Percentiles rank a stretch among this genome's conserved stretches.
Evolutionary conservation across 2,888 invertebrate genomes (phyloP).

Genomic region (Vesta saturnalis): DNA sequence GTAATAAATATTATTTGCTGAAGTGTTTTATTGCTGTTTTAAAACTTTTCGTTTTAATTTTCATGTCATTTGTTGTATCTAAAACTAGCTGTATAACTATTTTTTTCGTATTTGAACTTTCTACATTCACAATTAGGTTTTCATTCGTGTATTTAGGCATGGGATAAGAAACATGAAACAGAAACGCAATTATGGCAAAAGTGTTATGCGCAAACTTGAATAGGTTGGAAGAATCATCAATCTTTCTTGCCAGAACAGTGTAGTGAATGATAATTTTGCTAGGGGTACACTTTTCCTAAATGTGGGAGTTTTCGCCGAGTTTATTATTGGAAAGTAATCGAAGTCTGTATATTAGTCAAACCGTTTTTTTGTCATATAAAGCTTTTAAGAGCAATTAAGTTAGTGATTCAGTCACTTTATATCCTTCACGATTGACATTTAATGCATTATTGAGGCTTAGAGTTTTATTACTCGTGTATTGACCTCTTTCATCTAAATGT

Average conservation of each 20-base stretch:
- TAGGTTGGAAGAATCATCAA: conserved; percentile 25
- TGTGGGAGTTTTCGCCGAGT: neutral
- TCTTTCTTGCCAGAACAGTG: conserved; percentile 20
- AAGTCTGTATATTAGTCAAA: neutral
- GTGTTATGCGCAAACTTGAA: neutral
- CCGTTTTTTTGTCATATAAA: neutral
- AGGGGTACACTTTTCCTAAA: conserved; percentile 4
- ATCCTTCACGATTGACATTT: no score
- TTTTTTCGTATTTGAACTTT: neutral
- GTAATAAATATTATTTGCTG: conserved; percentile 16
- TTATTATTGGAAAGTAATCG: neutral
- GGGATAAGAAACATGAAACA: no score
- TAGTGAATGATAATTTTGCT: conserved; percentile 15
- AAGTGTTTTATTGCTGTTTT: conserved; percentile 20
- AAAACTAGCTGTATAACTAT: neutral
- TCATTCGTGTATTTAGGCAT: no score
- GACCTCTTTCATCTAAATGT: no score
- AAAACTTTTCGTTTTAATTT: conserved; percentile 14
- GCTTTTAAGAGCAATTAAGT: conserved; percentile 15
- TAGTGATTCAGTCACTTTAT: no score
- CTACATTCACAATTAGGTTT: neutral
- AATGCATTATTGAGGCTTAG: no score
- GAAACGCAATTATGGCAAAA: neutral
- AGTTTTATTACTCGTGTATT: no score
- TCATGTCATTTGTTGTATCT: conserved; percentile 2